A percentile compares a stretch with the other conserved stretches of the same genome.
These are phyloP conservation scores for Rhabdomys dilectus DNA, from an alignment of 2,113 vertebrate species.

Conservation along the genomic window DNA sequence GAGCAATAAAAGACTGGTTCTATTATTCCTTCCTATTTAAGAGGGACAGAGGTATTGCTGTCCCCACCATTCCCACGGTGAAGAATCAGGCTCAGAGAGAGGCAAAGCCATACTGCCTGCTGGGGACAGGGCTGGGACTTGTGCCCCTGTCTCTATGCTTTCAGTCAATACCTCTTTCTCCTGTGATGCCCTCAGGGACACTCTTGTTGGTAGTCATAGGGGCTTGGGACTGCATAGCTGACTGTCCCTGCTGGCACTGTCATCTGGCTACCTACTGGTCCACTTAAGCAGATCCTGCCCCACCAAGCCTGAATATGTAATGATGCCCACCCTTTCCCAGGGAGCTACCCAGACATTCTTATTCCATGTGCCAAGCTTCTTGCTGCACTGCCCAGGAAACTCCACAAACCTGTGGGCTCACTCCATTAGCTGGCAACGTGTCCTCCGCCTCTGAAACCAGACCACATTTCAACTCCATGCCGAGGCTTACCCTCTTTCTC, in stretches of 20 bases:
- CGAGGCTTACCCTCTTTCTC: not conserved
- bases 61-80: not conserved
- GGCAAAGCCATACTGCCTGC: not conserved
- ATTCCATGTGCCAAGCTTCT: slow-evolving; percentile 89
- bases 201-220: slow-evolving; percentile 83
- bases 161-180: not conserved
- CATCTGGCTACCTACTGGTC: not conserved
- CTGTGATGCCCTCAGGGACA: slow-evolving; percentile 69
- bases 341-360: slow-evolving; percentile 81
- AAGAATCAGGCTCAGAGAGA: not conserved
- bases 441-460: not conserved
- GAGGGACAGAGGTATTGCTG: not conserved
- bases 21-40: not conserved
- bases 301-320: not conserved
- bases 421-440: not conserved
- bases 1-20: not conserved
- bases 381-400: slow-evolving; percentile 82
- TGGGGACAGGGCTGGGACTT: not conserved
- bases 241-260: not conserved
- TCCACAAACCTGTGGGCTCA: slow-evolving; percentile 87
- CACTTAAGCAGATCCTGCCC: not conserved
- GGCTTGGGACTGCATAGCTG: not conserved
- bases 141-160: too few species aligned
- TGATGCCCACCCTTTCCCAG: not conserved
- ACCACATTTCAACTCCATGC: not conserved